Conservation (phyloP, 2,113 vertebrate genomes). For the Phalacrocorax aristotelis region DNA sequence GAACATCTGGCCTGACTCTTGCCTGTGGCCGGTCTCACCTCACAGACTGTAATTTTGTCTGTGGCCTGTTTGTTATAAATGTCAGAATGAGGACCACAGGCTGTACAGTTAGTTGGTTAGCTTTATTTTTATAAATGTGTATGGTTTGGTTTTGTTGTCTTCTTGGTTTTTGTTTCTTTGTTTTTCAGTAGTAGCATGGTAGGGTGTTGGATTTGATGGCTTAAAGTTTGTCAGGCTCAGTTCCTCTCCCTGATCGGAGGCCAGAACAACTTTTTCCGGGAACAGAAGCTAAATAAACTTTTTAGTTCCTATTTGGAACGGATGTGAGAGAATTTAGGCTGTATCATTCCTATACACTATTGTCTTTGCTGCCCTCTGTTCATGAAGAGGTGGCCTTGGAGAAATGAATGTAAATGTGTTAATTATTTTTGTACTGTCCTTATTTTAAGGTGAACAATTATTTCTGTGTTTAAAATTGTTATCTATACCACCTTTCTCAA, state of each 20-base stretch:
- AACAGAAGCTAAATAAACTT: neutral
- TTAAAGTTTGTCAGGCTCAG: neutral
- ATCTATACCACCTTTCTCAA: neutral
- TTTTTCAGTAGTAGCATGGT: neutral
- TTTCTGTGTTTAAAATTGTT: neutral
- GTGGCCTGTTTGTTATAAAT: neutral
- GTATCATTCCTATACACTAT: neutral
- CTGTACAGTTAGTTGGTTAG: neutral
- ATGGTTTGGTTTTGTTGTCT: no score
- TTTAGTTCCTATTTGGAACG: neutral
- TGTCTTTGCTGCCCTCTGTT: neutral
- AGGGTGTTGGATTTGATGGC: neutral
- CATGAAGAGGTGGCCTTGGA: constrained; percentile 30
- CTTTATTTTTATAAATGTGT: constrained; percentile 15
- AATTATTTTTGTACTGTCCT: constrained; percentile 52
- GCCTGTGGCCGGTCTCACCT: neutral
- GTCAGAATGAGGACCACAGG: neutral
- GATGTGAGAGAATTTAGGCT: neutral
- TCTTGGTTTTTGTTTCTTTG: no score
- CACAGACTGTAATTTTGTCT: neutral
- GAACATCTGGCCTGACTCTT: neutral
- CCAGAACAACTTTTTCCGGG: neutral
- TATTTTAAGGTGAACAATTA: constrained; percentile 16
- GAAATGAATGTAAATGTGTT: constrained; percentile 54
- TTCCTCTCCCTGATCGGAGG: neutral